These are phyloP conservation scores for Poeciliopsis prolifica DNA, from an alignment of 2,113 vertebrate genomes.

Conservation along the genomic window DNA sequence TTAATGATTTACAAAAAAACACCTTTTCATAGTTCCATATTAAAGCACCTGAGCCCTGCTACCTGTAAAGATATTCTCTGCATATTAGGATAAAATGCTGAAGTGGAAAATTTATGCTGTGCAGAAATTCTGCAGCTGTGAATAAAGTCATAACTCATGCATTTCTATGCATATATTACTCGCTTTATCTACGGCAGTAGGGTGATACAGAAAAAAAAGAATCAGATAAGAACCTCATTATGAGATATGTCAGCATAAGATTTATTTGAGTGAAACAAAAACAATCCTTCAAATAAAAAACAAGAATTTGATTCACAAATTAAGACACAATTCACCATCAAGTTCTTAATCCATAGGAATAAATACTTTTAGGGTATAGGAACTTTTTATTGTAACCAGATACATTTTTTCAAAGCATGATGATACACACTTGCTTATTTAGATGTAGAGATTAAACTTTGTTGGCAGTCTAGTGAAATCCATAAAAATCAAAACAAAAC, in stretches of 20 bases:
- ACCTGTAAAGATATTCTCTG: neutral
- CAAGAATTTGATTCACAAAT: neutral
- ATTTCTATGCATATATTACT: conserved; percentile 41
- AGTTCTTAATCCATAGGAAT: too few relatives aligned
- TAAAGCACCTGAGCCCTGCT: neutral
- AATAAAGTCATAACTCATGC: conserved; percentile 21
- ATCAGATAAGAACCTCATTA: neutral
- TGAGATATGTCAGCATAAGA: neutral
- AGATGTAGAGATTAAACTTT: too few relatives aligned
- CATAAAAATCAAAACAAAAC: too few relatives aligned
- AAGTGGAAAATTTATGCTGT: conserved; percentile 25
- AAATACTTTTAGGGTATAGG: too few relatives aligned
- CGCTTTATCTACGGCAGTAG: neutral
- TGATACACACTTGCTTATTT: too few relatives aligned
- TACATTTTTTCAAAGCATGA: too few relatives aligned
- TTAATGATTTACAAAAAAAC: conserved; percentile 24
- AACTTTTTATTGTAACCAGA: too few relatives aligned
- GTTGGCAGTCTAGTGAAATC: too few relatives aligned
- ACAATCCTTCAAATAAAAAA: too few relatives aligned
- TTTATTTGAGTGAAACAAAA: neutral
- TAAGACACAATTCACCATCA: neutral
- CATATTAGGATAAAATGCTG: conserved; percentile 8
- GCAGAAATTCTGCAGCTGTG: conserved; percentile 1
- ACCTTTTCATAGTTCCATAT: conserved; percentile 1
- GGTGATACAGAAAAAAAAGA: neutral